Evolutionary conservation across 2,888 invertebrate species (phyloP).

Genomic region (Harmothoe impar): DNA sequence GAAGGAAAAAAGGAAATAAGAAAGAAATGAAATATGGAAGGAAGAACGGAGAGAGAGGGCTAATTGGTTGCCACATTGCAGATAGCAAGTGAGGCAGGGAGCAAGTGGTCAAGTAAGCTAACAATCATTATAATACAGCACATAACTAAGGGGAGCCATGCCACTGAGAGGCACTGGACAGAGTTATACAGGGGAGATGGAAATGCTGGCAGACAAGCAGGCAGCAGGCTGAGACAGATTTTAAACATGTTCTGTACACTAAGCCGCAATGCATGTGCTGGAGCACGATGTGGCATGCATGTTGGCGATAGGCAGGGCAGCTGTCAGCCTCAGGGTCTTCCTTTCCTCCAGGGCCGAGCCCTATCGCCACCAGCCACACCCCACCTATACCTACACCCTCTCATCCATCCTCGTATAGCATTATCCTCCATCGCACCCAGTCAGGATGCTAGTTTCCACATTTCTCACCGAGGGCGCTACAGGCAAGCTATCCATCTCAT

Average conservation of each 20-base stretch:
- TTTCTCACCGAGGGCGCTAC: conserved; percentile 26
- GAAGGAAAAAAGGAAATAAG: neutral
- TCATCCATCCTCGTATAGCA: neutral
- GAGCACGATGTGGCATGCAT: conserved; percentile 23
- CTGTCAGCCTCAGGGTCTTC: neutral
- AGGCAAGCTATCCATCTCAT: neutral
- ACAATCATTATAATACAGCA: too few species aligned
- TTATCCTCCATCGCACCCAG: neutral
- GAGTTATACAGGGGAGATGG: neutral
- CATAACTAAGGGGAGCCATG: neutral
- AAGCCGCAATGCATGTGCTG: neutral
- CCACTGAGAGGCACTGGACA: neutral
- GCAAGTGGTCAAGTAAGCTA: too few species aligned
- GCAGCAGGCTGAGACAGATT: conserved; percentile 14
- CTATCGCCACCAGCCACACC: neutral
- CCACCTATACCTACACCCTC: neutral
- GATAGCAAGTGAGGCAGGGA: neutral
- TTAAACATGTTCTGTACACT: neutral
- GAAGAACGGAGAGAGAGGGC: neutral
- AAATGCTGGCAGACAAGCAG: neutral
- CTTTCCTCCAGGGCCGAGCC: neutral
- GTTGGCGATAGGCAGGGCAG: neutral
- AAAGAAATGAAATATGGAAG: neutral
- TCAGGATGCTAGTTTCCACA: neutral
- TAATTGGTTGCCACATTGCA: neutral